Evolutionary conservation across 2,888 invertebrate species (phyloP).

Genomic region (Serrognathus titanus): DNA sequence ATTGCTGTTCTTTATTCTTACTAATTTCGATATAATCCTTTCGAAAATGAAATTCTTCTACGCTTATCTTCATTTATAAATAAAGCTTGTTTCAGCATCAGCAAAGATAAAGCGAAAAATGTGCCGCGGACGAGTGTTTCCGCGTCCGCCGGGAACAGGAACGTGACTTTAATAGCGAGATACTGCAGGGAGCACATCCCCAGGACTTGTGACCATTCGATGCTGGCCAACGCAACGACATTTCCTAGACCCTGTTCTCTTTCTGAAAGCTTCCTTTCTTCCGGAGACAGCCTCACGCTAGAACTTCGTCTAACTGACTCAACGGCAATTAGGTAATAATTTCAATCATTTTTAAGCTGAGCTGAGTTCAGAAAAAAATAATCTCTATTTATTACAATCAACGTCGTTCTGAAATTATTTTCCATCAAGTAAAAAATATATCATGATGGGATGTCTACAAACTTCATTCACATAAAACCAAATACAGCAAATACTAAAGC

Average conservation of each 20-base stretch:
- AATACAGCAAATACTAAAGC: too few relatives aligned
- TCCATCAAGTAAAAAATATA: too few relatives aligned
- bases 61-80: neutral
- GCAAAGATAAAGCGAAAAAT: conserved; percentile 38
- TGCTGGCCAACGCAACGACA: conserved; percentile 55
- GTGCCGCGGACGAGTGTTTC: conserved; percentile 29
- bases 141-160: conserved; percentile 55
- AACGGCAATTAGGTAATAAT: conserved; percentile 70
- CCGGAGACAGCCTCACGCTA: conserved; percentile 75
- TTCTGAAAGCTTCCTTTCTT: conserved; percentile 79
- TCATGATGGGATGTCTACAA: too few relatives aligned
- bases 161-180: conserved; percentile 74
- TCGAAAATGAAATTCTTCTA: neutral
- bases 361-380: too few relatives aligned
- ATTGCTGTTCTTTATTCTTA: too few relatives aligned
- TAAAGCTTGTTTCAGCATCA: conserved; percentile 31
- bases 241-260: conserved; percentile 69
- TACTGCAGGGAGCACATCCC: conserved; percentile 82
- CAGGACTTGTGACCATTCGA: conserved; percentile 77
- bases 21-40: neutral
- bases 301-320: conserved; percentile 78
- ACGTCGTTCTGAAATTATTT: neutral
- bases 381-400: neutral
- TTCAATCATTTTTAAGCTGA: too few relatives aligned
- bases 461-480: too few relatives aligned